A percentile compares a stretch with the other conserved stretches of the same genome.
Conservation (phyloP, 2,888 invertebrate genomes). For the Platycnemis pennipes region DNA sequence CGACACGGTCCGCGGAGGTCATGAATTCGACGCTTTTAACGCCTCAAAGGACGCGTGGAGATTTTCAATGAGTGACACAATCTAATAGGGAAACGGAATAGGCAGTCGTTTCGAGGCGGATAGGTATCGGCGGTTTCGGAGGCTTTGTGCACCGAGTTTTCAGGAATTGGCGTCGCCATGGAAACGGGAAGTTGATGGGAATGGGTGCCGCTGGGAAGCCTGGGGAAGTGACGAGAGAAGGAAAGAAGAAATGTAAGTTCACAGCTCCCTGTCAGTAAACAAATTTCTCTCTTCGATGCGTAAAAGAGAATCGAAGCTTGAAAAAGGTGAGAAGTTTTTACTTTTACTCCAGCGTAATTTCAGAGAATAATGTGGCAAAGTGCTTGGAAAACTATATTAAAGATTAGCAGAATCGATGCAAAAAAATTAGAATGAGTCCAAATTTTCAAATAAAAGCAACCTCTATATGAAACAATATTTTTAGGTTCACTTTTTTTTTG, state of each 20-base stretch:
- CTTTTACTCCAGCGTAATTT: background rate
- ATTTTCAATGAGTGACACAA: constrained; percentile 28
- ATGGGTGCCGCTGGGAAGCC: background rate
- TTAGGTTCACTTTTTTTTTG: no score
- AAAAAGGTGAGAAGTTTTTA: background rate
- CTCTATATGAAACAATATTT: no score
- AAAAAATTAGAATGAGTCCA: no score
- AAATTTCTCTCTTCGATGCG: background rate
- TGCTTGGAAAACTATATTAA: no score
- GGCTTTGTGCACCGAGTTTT: background rate
- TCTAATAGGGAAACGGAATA: constrained; percentile 3
- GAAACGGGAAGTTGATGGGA: background rate
- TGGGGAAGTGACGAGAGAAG: background rate
- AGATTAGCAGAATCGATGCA: no score
- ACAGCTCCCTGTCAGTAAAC: background rate
- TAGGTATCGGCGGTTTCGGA: background rate
- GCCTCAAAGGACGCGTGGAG: background rate
- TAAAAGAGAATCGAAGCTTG: background rate
- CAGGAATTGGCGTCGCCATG: background rate
- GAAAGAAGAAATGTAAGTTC: background rate
- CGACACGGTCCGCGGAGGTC: background rate
- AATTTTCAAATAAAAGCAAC: no score
- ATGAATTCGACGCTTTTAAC: background rate
- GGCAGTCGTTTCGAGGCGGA: background rate
- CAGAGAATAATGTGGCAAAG: no score